These are phyloP conservation scores for Perithous albicinctus DNA, from an alignment of 2,888 invertebrate genomes.

Conservation along the genomic window DNA sequence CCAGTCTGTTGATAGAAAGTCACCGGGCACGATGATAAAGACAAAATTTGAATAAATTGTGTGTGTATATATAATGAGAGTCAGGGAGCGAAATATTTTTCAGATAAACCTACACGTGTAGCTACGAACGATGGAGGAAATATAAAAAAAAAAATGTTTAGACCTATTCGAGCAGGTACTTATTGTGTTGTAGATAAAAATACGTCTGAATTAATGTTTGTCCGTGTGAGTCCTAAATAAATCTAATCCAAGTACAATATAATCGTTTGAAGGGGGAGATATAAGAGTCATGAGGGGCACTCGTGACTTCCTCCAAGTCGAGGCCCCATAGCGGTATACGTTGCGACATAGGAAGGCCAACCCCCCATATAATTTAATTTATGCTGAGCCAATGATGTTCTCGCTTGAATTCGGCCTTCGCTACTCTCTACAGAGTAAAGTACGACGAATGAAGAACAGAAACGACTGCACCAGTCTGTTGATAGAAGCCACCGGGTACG, in stretches of 20 bases:
- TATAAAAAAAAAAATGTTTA: conserved; percentile 4
- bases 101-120: no score
- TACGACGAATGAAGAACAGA: conserved; percentile 10
- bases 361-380: conserved; percentile 78
- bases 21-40: conserved; percentile 48
- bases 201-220: conserved; percentile 77
- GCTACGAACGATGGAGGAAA: no score
- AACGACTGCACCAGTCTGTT: not conserved
- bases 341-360: conserved; percentile 9
- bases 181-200: conserved; percentile 44
- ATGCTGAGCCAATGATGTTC: conserved; percentile 67
- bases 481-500: conserved; percentile 50
- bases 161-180: conserved; percentile 16
- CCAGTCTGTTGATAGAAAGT: conserved; percentile 29
- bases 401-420: not conserved
- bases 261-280: conserved; percentile 68
- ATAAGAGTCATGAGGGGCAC: conserved; percentile 54
- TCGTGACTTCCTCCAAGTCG: conserved; percentile 45
- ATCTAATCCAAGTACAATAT: conserved; percentile 77
- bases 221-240: conserved; percentile 76
- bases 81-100: conserved; percentile 6
- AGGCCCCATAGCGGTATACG: conserved; percentile 48
- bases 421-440: not conserved
- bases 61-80: not conserved
- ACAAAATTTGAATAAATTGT: conserved; percentile 11